Evolutionary conservation across 2,888 invertebrate genomes (phyloP).

Genomic region (Napeogenes sylphis): DNA sequence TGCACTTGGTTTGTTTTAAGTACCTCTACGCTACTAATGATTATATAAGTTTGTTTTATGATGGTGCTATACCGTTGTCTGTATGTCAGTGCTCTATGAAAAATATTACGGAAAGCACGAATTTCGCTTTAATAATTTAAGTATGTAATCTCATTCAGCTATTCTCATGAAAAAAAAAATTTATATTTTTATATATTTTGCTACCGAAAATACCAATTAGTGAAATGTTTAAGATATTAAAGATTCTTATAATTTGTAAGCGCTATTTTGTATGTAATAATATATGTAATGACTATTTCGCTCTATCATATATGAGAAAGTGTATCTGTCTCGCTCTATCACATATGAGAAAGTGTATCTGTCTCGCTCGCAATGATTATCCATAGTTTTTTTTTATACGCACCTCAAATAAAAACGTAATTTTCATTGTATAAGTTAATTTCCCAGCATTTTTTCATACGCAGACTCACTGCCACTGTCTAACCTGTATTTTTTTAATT

Average conservation of each 20-base stretch:
- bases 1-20: background rate
- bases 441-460: conserved; percentile 28
- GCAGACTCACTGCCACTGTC: conserved; percentile 54
- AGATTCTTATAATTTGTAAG: no score
- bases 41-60: background rate
- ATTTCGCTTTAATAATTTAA: conserved; percentile 20
- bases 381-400: conserved; percentile 2
- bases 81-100: background rate
- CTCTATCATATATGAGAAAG: conserved; percentile 6
- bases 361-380: conserved; percentile 5
- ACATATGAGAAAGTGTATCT: conserved; percentile 7
- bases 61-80: background rate
- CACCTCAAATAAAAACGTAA: no score
- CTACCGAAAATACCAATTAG: conserved; percentile 19
- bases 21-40: background rate
- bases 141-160: conserved; percentile 27
- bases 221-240: conserved; percentile 8
- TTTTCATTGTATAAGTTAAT: conserved; percentile 9
- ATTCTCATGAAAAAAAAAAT: conserved; percentile 20
- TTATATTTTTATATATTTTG: conserved; percentile 31
- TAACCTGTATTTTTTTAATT: conserved; percentile 38
- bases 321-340: conserved; percentile 4
- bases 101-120: conserved; percentile 19
- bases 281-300: conserved; percentile 2
- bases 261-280: no score